These are phyloP conservation scores for Nymphalis io DNA, from an alignment of 1,140 invertebrate genomes.

Conservation along the genomic window DNA sequence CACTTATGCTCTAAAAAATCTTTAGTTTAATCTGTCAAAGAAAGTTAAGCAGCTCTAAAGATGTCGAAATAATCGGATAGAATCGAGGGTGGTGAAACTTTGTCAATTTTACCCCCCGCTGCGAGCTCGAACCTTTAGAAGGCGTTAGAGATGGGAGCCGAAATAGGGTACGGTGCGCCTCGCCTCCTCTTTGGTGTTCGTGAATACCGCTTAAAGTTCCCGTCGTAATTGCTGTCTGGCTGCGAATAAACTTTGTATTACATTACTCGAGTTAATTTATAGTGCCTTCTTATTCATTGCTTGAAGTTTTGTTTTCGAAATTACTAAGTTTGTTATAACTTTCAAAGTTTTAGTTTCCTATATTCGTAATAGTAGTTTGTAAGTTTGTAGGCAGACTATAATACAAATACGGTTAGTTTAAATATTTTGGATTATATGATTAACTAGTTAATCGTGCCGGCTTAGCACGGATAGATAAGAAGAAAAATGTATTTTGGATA, in stretches of 20 bases:
- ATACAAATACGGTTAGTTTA: too few species aligned
- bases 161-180: constrained; percentile 37
- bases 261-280: constrained; percentile 77
- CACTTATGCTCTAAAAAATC: not conserved
- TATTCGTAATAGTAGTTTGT: not conserved
- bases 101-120: constrained; percentile 63
- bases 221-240: constrained; percentile 76
- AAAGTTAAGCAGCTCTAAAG: constrained; percentile 60
- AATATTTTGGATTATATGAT: too few species aligned
- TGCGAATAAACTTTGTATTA: constrained; percentile 78
- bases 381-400: too few species aligned
- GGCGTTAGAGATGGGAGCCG: constrained; percentile 49
- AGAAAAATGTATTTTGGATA: too few species aligned
- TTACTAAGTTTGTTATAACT: constrained; percentile 53
- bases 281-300: constrained; percentile 72
- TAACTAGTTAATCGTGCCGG: too few species aligned
- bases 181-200: constrained; percentile 59
- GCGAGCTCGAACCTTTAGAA: constrained; percentile 56
- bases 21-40: constrained; percentile 50
- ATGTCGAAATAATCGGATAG: constrained; percentile 70
- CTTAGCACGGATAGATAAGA: too few species aligned
- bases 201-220: constrained; percentile 75
- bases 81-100: constrained; percentile 61
- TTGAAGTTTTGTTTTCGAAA: constrained; percentile 61
- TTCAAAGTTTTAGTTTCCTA: constrained; percentile 36